Evolutionary conservation across 2,888 invertebrate species (phyloP), one percentile per base, ranked within the genome.

Genomic region (Nyleta sp.): DNA sequence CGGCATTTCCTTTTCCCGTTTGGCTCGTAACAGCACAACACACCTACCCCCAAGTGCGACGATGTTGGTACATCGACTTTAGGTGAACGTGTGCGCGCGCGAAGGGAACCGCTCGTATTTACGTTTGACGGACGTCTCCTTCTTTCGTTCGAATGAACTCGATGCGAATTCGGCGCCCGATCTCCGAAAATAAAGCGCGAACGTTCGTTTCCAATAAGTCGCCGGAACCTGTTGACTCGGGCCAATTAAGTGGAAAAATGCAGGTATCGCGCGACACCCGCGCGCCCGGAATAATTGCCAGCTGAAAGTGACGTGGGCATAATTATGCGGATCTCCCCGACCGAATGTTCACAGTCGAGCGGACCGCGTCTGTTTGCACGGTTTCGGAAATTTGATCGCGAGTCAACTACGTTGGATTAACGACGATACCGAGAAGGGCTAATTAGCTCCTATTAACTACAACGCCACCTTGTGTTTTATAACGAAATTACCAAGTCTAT

Each of bases 401-500:
- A 42, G 17, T 44, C 24, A 52, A 60, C 18, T 31, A 17, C 20
- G 53, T 46, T 24, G 35, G 28, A 71, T 73, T 57, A 57, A 40
- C 17, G 33, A 13, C 13, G 60, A 52, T 17, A 38, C 53, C 17
- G 22, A 64, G 44, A 52, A 60, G 38, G 42, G 52, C 46, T 67
- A 67, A 74, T 65, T 52, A 67, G 7, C 38, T 46, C 31, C 44
- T 28, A 53, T 74, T 67, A 74, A 46, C 35, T 38, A 52, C 40
- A 60, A 74, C 40, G 44, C 20, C 40, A 60, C 40, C 60, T 75
- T 75, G 55, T 48, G 18, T 62, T 60, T 62, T 55, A 48, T 62
- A 75, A 60, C 52, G 5, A 42, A 68, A 68, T 75, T 75, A 48
- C 55, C 8, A 67, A 74, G 60, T 60, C 55, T 53, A 60, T 74